Percentiles rank a stretch among this genome's conserved stretches.
Conservation (phyloP, 2,113 vertebrate species). For the Etia nguti region DNA sequence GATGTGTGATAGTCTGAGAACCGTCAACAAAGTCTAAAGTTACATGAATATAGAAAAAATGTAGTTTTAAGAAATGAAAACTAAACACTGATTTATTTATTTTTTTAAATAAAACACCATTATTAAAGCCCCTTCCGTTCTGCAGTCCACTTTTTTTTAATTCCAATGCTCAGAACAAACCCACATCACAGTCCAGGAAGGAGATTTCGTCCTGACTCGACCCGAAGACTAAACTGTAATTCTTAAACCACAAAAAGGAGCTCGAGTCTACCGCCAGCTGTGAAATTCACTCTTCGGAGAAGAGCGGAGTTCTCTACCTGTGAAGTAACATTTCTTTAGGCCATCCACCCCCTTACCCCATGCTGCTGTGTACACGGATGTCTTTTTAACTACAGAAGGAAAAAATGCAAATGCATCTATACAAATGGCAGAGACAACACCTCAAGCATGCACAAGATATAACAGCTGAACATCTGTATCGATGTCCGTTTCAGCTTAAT, state of each 20-base stretch:
- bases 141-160: background rate
- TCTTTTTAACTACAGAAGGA: background rate
- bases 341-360: background rate
- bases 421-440: accelerated
- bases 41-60: background rate
- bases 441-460: background rate
- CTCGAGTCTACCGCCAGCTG: background rate
- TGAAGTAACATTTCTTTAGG: background rate
- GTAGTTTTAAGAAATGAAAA: background rate
- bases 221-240: background rate
- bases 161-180: background rate
- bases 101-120: background rate
- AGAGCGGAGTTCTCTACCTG: background rate
- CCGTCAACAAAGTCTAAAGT: background rate
- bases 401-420: background rate
- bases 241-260: constrained; percentile 20
- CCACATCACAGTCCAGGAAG: constrained; percentile 39
- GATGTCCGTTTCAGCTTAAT: background rate
- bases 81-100: background rate
- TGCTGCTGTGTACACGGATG: background rate
- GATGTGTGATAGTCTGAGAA: background rate
- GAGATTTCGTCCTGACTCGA: background rate
- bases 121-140: background rate
- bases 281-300: background rate
- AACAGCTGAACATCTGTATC: background rate